Base-by-base conservation (phyloP, 1,140 invertebrate species). In the Drosophila pruinosa region DNA sequence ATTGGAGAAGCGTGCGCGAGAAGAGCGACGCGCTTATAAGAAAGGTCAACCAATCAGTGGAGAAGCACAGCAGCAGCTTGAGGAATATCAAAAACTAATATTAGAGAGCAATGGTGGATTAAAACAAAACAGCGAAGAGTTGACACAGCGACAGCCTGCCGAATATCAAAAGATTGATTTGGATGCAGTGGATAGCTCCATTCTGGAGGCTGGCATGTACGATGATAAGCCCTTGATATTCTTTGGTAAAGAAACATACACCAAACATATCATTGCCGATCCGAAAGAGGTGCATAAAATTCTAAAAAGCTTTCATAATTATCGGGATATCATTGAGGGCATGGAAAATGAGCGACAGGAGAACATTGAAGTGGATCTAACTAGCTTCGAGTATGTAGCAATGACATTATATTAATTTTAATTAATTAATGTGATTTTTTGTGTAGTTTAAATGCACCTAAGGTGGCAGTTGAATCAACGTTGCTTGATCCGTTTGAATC, bases 301-400 rank as follows among this genome's bases (percentile, higher is more conserved):
- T 0, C 62, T 90, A 0, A 90, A 86, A 10, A 90, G 86, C 48
- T 91, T 78, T 56, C 59, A 91, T 22, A 90, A 86, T 24, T 91
- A 80, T 61, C 75, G 82, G 1, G 89, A 91, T 17, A 89, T 89
- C 2, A 86, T 91, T 21, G 93, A 93, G 71, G 75, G 93, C 26
- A 78, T 93, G 39, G 89, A 91, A 56, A 89, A 92, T 90, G 78
- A 92, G 91, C 59, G 91, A 43, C 91, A 92, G 85, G 77, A 92
- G 91, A 39, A 62, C 92, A 45, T 92, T 91, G 64, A 92, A 88
- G 54, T 67, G 1, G 72, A 89, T 22, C 45, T 67, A 36, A 53
- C 31, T 0, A 62, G 34, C 19, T 85, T 72, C 56, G 62, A 57
- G 79, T 89, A 53, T 8, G 64, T 57, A 12, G 6, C 12, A 21